These are phyloP conservation scores for Leptatherina wallacei DNA, from an alignment of 2,797 vertebrate genomes.

Conservation along the genomic window DNA sequence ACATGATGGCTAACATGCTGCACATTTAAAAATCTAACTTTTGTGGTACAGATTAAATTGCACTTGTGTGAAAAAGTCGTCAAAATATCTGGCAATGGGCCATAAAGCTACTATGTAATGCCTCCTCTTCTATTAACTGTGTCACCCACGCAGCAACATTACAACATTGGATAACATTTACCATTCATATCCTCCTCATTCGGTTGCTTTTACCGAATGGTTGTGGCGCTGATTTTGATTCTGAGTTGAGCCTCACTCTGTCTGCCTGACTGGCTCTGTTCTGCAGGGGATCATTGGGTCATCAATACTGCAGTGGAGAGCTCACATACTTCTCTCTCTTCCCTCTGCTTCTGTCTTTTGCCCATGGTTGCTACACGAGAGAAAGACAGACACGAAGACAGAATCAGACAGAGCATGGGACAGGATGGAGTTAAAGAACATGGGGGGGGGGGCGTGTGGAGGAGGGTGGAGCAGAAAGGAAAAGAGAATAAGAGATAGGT, in stretches of 20 bases:
- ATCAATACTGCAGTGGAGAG: slow-evolving; percentile 84
- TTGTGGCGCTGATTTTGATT: slow-evolving; percentile 72
- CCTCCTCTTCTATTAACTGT: slow-evolving; percentile 65
- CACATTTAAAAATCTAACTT: slow-evolving; percentile 33
- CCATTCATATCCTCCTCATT: slow-evolving; percentile 66
- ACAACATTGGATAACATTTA: slow-evolving; percentile 70
- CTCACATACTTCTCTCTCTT: slow-evolving; percentile 77
- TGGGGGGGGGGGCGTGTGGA: slow-evolving; percentile 29
- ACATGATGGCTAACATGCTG: background rate
- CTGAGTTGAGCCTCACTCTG: slow-evolving; percentile 77
- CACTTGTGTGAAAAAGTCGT: slow-evolving; percentile 43
- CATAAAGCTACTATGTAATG: slow-evolving; percentile 63
- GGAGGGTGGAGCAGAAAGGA: slow-evolving; percentile 68
- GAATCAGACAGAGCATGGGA: slow-evolving; percentile 50
- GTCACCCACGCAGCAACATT: slow-evolving; percentile 64
- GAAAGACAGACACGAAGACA: slow-evolving; percentile 49
- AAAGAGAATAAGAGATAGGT: slow-evolving; percentile 77
- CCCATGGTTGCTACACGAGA: slow-evolving; percentile 72
- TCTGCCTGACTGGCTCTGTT: slow-evolving; percentile 81
- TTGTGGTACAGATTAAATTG: slow-evolving; percentile 40
- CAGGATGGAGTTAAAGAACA: slow-evolving; percentile 47
- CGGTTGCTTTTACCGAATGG: slow-evolving; percentile 64
- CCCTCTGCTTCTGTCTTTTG: slow-evolving; percentile 72
- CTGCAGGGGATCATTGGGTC: slow-evolving; percentile 84
- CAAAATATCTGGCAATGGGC: slow-evolving; percentile 61